phyloP scores from a whole-genome alignment of 2,888 invertebrate species.

The Caenorhabditis sp. region DNA sequence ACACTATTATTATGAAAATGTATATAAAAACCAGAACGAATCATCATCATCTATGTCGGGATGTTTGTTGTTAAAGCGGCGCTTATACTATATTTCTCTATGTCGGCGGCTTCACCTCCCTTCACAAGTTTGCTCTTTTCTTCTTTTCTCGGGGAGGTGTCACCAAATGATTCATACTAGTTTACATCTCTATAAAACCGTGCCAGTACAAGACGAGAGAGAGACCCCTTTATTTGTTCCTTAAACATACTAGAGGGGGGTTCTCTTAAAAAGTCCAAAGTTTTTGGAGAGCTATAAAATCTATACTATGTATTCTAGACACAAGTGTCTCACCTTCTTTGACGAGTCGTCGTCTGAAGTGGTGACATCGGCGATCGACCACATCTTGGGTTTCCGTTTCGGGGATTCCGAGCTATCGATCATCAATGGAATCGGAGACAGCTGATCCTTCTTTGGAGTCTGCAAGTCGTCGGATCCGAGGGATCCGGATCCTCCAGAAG shows the following conservation, averaged over 20 bases:
- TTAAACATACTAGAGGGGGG: background rate
- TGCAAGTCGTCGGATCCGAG: constrained; percentile 39
- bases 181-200: constrained; percentile 59
- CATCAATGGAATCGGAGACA: constrained; percentile 29
- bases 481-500: constrained; percentile 47
- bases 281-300: constrained; percentile 24
- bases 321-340: constrained; percentile 53
- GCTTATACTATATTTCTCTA: background rate
- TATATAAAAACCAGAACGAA: constrained; percentile 15
- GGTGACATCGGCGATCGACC: constrained; percentile 79
- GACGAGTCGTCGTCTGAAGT: constrained; percentile 56
- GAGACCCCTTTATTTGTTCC: constrained; percentile 20
- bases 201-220: constrained; percentile 33
- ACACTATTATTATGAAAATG: constrained; percentile 21
- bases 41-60: background rate
- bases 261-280: constrained; percentile 40
- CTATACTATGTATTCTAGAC: constrained; percentile 40
- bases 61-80: constrained; percentile 50
- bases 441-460: constrained; percentile 56
- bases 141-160: background rate
- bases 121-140: constrained; percentile 45
- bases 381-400: constrained; percentile 77
- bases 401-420: constrained; percentile 28
- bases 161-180: constrained; percentile 57
- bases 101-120: constrained; percentile 43